Base-by-base conservation (phyloP, 2,113 vertebrate species). In the Microtus pennsylvanicus region DNA sequence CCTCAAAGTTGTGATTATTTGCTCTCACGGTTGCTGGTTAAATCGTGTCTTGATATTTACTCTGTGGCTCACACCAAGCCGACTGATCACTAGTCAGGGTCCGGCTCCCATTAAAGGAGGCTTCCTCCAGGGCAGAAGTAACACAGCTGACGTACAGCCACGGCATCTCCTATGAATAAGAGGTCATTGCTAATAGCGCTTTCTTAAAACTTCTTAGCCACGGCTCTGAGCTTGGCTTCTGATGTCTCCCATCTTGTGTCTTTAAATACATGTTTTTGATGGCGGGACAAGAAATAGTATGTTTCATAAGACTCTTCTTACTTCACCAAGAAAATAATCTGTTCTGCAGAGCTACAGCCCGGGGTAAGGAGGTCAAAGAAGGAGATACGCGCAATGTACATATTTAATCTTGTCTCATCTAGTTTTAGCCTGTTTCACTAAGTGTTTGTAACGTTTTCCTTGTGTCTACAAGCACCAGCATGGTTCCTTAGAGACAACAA, bases 141-240 rank as follows among this genome's bases (percentile, higher is more conserved):
- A 96, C 76, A 67, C 28, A 97, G 95, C 87, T 89, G 83, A 92
- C 89, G 92, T 90, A 24, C 0, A 0, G 55, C 87, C 77, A 92
- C 90, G 96, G 96, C 98, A 95, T 91, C 94, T 35, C 95, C 96
- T 93, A 97, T 97, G 98, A 98, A 97, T 96, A 97, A 97, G 97
- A 97, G 97, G 97, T 98, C 97, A 95, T 93, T 93, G 96, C 97
- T 98, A 98, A 98, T 96, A 98, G 97, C 7, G 74, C 97, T 98
- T 98, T 95, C 91, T 98, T 98, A 98, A 97, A 98, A 98, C 97
- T 98, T 98, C 98, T 97, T 93, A 98, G 95, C 83, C 76, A 97
- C 90, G 87, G 97, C 97, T 96, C 96, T 96, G 77, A 96, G 97
- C 97, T 91, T 91, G 65, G 93, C n/a, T 2, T 0, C 95, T 55